Conservation (phyloP, 2,113 vertebrate genomes). For the Lethenteron reissneri region DNA sequence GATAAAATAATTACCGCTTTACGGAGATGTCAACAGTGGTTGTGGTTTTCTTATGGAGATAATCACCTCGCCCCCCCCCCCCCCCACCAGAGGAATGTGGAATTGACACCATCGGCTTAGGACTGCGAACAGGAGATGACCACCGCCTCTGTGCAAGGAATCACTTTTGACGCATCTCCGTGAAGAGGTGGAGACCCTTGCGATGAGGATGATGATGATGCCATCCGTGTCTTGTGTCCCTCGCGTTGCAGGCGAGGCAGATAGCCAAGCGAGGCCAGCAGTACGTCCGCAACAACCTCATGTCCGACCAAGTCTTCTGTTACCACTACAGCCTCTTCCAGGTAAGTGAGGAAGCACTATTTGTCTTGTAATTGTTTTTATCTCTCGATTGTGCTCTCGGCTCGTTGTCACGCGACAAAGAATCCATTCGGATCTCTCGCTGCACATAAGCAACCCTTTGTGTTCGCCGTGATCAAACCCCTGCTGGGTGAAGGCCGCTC, state of each 20-base stretch:
- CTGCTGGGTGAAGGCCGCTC: no score
- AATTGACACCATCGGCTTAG: neutral
- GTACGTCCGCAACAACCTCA: slow-evolving; percentile 64
- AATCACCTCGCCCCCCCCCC: neutral
- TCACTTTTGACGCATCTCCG: neutral
- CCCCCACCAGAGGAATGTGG: neutral
- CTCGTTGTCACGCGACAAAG: no score
- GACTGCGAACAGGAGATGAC: neutral
- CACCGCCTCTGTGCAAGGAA: neutral
- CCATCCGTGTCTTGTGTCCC: neutral
- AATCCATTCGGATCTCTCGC: no score
- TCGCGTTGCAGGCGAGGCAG: slow-evolving; percentile 34
- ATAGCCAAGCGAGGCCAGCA: slow-evolving; percentile 63
- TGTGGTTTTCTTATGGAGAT: no score
- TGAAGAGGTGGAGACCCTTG: neutral
- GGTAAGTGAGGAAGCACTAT: slow-evolving; percentile 23
- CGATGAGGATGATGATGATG: neutral
- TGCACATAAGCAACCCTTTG: no score
- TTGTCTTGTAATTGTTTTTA: neutral
- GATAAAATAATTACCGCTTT: no score
- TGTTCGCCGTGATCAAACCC: no score
- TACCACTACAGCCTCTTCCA: slow-evolving; percentile 84
- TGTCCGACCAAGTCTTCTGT: slow-evolving; percentile 72
- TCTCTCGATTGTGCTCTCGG: neutral
- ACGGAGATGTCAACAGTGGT: no score